Evolutionary conservation across 2,888 invertebrate genomes (phyloP), one percentile per base, ranked within the genome.

Genomic region (Heliconius ismenius): DNA sequence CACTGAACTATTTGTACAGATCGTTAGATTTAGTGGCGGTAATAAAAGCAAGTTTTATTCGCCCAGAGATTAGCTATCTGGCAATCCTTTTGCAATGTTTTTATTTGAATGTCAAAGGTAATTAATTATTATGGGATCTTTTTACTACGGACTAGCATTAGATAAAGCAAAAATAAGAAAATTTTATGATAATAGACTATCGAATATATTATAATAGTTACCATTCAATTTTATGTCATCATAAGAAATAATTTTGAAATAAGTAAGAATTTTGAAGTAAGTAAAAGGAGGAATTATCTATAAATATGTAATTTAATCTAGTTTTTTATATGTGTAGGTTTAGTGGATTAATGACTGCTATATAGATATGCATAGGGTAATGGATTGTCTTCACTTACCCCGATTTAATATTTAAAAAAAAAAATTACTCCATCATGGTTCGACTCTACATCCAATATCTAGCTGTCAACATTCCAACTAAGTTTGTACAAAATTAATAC

Each of bases 11-110:
- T 80, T 81, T 72, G 74, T 76, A 78, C 76, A 75, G 78, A 54
- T 39, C 79, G 68, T 80, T 79, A 73, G 79, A 75, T 82, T 81
- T 82, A 81, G 79, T 78, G 79, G 75, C 64, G 69, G 79, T 80
- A 81, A 82, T 80, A 82, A 76, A 75, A 78, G 73, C 67, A 77
- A 76, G 78, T 77, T 81, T 79, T 81, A 80, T 80, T 77, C 78
- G 58, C 64, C 49, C 64, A 74, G 64, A 79, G 73, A 75, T 77
- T 73, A 74, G 72, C 72, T n/a, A 49, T 24, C 72, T 6, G 49
- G 62, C 62, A 73, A 73, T 73, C 73, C 73, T 73, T 73, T 73
- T 39, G 73, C 28, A 18, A 32, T 70, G 70, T 70, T 73, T 73
- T 62, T 73, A 73, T 62, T 73, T 62, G 62, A 73, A 62, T 73